A percentile compares a stretch with the other conserved stretches of the same genome.
These are phyloP conservation scores for Valencia hispanica DNA, from an alignment of 2,797 vertebrate genomes.

Conservation along the genomic window DNA sequence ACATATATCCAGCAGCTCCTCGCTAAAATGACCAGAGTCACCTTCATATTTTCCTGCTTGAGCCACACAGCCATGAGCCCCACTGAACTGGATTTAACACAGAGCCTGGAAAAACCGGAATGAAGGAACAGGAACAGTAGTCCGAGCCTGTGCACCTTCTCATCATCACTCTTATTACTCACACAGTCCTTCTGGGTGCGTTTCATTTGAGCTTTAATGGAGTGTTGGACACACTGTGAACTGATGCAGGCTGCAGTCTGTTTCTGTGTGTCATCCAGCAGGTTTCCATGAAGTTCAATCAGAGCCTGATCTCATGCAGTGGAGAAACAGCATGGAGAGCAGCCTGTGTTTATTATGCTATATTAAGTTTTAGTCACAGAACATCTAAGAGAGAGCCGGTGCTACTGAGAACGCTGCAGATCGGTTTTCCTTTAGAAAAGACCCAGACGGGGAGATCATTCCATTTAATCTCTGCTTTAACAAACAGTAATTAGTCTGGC, in stretches of 20 bases:
- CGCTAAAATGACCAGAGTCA: slow-evolving; percentile 66
- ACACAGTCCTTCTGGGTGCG: slow-evolving; percentile 45
- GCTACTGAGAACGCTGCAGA: slow-evolving; percentile 60
- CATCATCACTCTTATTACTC: slow-evolving; percentile 58
- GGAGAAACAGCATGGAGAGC: slow-evolving; percentile 46
- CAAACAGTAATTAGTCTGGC: slow-evolving; percentile 68
- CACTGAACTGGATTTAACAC: slow-evolving; percentile 57
- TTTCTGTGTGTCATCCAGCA: slow-evolving; percentile 51
- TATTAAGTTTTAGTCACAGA: slow-evolving; percentile 61
- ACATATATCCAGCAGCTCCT: slow-evolving; percentile 65
- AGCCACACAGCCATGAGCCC: slow-evolving; percentile 34
- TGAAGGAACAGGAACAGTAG: slow-evolving; percentile 48
- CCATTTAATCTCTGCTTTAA: slow-evolving; percentile 63
- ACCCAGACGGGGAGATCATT: slow-evolving; percentile 50
- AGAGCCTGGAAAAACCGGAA: slow-evolving; percentile 61
- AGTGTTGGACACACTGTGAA: slow-evolving; percentile 61
- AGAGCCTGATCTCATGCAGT: slow-evolving; percentile 48
- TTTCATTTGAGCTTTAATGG: slow-evolving; percentile 70
- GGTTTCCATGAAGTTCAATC: slow-evolving; percentile 70
- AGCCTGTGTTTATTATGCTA: slow-evolving; percentile 78
- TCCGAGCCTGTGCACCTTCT: slow-evolving; percentile 37
- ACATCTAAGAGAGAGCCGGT: slow-evolving; percentile 71
- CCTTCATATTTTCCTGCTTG: slow-evolving; percentile 37
- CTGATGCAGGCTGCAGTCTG: slow-evolving; percentile 51
- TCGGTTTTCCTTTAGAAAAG: slow-evolving; percentile 79